Percentiles rank a stretch among this genome's conserved stretches.
Evolutionary conservation across 2,888 invertebrate genomes (phyloP).

Genomic region (Eubasilissa splendida): DNA sequence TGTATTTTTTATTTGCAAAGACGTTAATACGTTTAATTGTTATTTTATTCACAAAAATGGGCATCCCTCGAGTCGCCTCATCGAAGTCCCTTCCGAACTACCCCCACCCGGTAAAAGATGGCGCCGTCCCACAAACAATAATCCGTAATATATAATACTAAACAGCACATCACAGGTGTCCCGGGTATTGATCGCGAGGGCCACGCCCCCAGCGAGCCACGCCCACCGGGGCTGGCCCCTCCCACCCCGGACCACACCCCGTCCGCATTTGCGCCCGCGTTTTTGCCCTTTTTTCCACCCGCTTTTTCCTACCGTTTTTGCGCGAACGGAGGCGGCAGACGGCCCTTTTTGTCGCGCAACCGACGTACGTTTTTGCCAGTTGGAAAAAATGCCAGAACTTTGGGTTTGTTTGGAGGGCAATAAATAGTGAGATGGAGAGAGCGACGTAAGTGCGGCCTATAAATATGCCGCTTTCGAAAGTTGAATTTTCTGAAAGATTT

Average conservation of each 20-base stretch:
- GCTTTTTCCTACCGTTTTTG: slow-evolving; percentile 28
- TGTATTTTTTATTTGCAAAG: too few species aligned
- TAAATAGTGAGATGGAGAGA: slow-evolving; percentile 18
- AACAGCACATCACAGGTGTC: slow-evolving; percentile 6
- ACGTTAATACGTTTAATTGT: not conserved
- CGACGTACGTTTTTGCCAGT: not conserved
- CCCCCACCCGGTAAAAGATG: not conserved
- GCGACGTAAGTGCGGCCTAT: too few species aligned
- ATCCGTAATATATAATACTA: not conserved
- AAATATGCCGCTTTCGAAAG: not conserved
- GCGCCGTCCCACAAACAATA: not conserved
- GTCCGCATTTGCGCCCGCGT: slow-evolving; percentile 22
- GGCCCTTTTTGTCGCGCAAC: slow-evolving; percentile 27
- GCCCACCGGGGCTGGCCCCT: slow-evolving; percentile 19
- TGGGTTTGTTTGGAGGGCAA: slow-evolving; percentile 23
- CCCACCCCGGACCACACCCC: slow-evolving; percentile 7
- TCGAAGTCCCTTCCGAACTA: slow-evolving; percentile 20
- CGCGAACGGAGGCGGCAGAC: slow-evolving; percentile 15
- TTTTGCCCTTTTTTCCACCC: slow-evolving; percentile 23
- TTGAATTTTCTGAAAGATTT: slow-evolving; percentile 13
- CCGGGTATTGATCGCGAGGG: slow-evolving; percentile 23
- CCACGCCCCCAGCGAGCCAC: slow-evolving; percentile 38
- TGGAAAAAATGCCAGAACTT: not conserved
- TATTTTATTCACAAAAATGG: not conserved
- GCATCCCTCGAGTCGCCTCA: slow-evolving; percentile 2